A percentile compares a stretch with the other conserved stretches of the same genome.
Evolutionary conservation across 2,113 vertebrate species (phyloP).

Genomic region (Perca schrenkii): DNA sequence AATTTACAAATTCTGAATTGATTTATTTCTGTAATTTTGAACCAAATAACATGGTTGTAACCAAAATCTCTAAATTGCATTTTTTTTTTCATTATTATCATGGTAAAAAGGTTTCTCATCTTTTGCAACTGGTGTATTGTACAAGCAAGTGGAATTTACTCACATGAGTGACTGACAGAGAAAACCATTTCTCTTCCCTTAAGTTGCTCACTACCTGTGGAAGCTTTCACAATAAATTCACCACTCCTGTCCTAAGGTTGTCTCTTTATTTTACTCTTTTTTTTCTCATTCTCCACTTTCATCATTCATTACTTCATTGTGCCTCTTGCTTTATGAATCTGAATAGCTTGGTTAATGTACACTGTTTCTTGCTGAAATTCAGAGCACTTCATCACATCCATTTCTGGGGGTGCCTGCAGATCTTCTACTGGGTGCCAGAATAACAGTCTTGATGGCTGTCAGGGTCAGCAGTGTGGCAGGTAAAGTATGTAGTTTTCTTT

Average conservation of each 20-base stretch:
- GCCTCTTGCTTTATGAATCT: not conserved
- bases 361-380: not conserved
- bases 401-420: not conserved
- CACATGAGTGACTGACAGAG: not conserved
- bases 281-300: not conserved
- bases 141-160: not conserved
- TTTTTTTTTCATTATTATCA: not conserved
- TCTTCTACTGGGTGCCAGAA: not conserved
- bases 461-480: slow-evolving; percentile 6
- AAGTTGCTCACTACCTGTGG: slow-evolving; percentile 1
- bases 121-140: slow-evolving; percentile 10
- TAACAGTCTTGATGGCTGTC: not conserved
- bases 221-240: not conserved
- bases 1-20: not conserved
- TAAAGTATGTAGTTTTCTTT: slow-evolving; percentile 18
- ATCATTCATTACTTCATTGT: not conserved
- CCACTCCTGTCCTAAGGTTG: not conserved
- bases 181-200: not conserved
- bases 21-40: slow-evolving; percentile 7
- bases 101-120: slow-evolving; percentile 7
- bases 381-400: slow-evolving; percentile 4
- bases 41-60: slow-evolving; percentile 11
- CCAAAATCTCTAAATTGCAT: not conserved
- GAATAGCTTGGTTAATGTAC: not conserved
- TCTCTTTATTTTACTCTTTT: not conserved